Evolutionary conservation across 2,888 invertebrate genomes (phyloP), one percentile per base, ranked within the genome.

Genomic region (Sipha maydis): DNA sequence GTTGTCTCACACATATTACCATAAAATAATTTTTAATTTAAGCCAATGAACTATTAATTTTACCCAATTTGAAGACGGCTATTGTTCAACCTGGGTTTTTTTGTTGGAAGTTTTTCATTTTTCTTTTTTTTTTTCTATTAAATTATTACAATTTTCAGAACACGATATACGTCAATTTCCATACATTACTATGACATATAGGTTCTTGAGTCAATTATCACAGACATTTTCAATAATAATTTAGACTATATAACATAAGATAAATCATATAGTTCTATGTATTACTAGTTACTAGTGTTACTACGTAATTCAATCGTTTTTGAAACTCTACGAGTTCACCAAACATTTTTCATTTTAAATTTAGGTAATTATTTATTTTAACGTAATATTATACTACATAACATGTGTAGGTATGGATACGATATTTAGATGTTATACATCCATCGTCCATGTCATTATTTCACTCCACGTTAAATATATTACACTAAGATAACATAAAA

Each of bases 201-300:
- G 28, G 41, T 82, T 69, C 41, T 28, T 41, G 28, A 28, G 80
- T 82, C 80, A 82, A 82, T 82, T 82, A 82, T 82, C 56, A 19
- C 41, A 38, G 8, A 38, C n/a, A 38, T 25, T 38, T 67, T n/a
- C n/a, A 78, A 67, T 9, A 38, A 14, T 79, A 61, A 25, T 34
- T 56, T 56, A 34, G 61, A 21, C 61, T 19, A 25, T 14, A 4
- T 25, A 21, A 56, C 56, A 5, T 56, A 21, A 21, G 61, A 61
- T 4, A 21, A 61, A 61, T 61, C 61, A 7, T 8, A 48, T 11
- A 48, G 14, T 48, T 48, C 14, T 48, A 41, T 41, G 8, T 41
- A 0, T 0, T 9, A 61, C 21, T n/a, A n/a, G 56, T 21, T 9
- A 21, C 61, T 54, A 54, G 17, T 54, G 3, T 9, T 54, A 54